These are phyloP conservation scores for Tetramorium parvispinum DNA, from an alignment of 1,140 invertebrate species.

Conservation along the genomic window DNA sequence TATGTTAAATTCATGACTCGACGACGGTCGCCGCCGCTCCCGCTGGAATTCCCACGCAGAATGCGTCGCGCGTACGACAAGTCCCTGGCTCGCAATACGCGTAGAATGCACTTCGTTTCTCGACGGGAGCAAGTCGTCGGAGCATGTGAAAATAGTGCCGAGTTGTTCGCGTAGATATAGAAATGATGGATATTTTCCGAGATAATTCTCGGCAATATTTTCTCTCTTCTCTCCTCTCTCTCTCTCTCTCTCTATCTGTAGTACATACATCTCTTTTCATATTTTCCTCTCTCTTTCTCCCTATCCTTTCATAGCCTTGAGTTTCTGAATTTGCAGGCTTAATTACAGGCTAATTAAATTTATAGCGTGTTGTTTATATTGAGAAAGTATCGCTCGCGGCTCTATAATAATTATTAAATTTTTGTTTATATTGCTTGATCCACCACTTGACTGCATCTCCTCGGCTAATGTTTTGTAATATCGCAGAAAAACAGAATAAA, in stretches of 20 bases:
- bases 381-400: neutral
- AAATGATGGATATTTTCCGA: slow-evolving; percentile 57
- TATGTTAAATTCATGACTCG: slow-evolving; percentile 60
- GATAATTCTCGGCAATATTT: slow-evolving; percentile 53
- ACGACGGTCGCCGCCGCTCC: neutral
- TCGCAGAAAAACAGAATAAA: neutral
- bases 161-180: slow-evolving; percentile 29
- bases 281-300: neutral
- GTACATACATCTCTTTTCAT: too few species aligned
- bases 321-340: slow-evolving; percentile 9
- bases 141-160: slow-evolving; percentile 44
- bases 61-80: slow-evolving; percentile 63
- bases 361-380: neutral
- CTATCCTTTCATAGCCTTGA: neutral
- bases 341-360: slow-evolving; percentile 28
- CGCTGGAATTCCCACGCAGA: slow-evolving; percentile 54
- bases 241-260: neutral
- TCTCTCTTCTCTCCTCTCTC: neutral
- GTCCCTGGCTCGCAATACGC: slow-evolving; percentile 52
- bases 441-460: neutral
- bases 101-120: slow-evolving; percentile 47
- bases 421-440: neutral
- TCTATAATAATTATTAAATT: slow-evolving; percentile 19
- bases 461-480: slow-evolving; percentile 13
- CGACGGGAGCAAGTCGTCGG: slow-evolving; percentile 39